Percentiles rank a stretch among this genome's conserved stretches.
Evolutionary conservation across 2,888 invertebrate genomes (phyloP).

Genomic region (Conomelus anceps): DNA sequence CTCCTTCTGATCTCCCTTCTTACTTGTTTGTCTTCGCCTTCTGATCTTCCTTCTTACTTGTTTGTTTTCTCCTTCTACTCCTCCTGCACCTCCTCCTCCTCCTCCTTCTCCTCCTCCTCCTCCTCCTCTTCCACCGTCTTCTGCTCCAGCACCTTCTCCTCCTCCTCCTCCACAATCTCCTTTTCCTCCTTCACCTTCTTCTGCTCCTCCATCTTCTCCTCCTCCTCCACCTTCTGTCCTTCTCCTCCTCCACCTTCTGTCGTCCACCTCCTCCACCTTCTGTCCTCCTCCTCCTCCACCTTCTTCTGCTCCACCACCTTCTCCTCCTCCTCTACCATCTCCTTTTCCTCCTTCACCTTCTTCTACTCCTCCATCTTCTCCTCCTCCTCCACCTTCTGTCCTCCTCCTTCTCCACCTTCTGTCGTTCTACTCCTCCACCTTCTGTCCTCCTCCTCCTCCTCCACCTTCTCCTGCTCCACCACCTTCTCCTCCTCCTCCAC

Average conservation of each 20-base stretch:
- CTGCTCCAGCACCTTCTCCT: neutral
- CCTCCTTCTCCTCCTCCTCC: neutral
- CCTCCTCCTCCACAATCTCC: neutral
- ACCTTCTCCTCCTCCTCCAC: no score
- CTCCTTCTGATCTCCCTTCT: no score
- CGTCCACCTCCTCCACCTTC: neutral
- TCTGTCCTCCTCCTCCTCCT: neutral
- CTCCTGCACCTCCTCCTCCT: neutral
- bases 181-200: neutral
- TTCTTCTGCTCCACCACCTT: no score
- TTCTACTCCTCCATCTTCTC: neutral
- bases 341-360: neutral
- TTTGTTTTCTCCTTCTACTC: no score
- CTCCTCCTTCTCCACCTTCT: neutral
- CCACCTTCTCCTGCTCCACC: neutral
- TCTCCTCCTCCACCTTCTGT: neutral
- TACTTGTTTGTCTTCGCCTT: no score
- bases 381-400: neutral
- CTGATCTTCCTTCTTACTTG: no score
- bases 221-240: neutral
- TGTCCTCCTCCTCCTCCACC: neutral
- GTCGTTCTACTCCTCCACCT: neutral
- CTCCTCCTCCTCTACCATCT: no score
- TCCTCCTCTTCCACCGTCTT: slow-evolving; percentile 9
- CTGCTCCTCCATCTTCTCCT: no score